Percentiles rank a stretch among this genome's conserved stretches.
Conservation (phyloP, 2,797 vertebrate species). For the Peromyscus attwateri region DNA sequence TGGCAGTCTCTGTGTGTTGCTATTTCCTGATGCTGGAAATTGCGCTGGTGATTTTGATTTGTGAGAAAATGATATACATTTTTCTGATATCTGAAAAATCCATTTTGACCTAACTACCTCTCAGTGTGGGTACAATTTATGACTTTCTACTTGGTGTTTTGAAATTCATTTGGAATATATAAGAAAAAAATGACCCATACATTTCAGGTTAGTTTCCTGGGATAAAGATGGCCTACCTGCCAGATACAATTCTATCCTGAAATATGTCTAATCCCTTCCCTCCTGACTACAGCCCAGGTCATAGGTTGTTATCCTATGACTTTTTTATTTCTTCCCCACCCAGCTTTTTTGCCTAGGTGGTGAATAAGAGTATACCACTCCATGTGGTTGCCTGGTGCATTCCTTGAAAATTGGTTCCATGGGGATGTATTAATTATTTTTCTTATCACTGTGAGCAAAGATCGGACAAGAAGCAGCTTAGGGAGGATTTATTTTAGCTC, state of each 20-base stretch:
- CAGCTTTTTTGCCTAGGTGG: background rate
- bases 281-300: background rate
- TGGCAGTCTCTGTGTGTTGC: fast-evolving
- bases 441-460: background rate
- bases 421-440: background rate
- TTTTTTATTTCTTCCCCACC: constrained; percentile 26
- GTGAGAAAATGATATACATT: constrained; percentile 76
- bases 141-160: constrained; percentile 69
- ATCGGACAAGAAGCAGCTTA: background rate
- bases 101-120: constrained; percentile 70
- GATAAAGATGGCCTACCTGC: background rate
- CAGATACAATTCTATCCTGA: background rate
- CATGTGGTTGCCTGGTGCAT: background rate
- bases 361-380: background rate
- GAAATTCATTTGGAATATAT: constrained; percentile 71
- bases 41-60: constrained; percentile 43
- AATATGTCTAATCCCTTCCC: background rate
- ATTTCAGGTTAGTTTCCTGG: constrained; percentile 59
- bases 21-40: background rate
- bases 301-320: background rate
- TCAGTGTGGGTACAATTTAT: constrained; percentile 15
- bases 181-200: constrained; percentile 37
- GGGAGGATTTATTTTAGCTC: background rate
- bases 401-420: background rate
- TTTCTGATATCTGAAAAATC: constrained; percentile 77